phyloP scores from a whole-genome alignment of 2,888 invertebrate genomes.

The Aphodius sticticus region DNA sequence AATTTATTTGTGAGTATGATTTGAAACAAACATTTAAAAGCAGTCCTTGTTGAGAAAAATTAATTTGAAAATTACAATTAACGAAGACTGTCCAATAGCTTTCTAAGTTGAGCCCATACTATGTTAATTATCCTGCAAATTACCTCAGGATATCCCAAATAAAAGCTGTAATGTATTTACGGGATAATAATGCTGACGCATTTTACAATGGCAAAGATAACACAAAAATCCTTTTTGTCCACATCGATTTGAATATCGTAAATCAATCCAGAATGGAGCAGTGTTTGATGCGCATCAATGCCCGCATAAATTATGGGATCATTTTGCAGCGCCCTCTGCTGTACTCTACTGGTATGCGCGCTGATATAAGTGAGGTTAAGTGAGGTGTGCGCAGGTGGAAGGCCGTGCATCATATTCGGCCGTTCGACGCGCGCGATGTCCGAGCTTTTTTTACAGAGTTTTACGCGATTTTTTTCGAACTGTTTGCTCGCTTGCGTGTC shows the following conservation, averaged over 20 bases:
- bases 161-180: not conserved
- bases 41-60: too few species aligned
- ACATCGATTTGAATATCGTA: not conserved
- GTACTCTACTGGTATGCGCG: not conserved
- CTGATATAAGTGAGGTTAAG: not conserved
- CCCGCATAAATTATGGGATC: conserved; percentile 55
- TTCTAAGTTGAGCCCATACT: too few species aligned
- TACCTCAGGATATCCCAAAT: not conserved
- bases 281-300: conserved; percentile 54
- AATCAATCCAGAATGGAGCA: conserved; percentile 46
- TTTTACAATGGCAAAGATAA: not conserved
- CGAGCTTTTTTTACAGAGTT: not conserved
- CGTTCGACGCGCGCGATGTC: not conserved
- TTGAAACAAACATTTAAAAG: too few species aligned
- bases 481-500: not conserved
- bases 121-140: not conserved
- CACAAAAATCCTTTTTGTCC: not conserved
- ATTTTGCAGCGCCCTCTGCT: conserved; percentile 40
- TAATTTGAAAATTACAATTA: too few species aligned
- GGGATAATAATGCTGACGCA: not conserved
- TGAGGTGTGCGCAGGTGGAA: not conserved
- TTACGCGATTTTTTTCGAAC: not conserved
- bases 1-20: too few species aligned
- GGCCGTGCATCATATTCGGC: not conserved
- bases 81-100: too few species aligned